Percentiles rank a stretch among this genome's conserved stretches.
Evolutionary conservation across 92 coral and sea anemone species (phyloP).

Genomic region (Porites lobata): DNA sequence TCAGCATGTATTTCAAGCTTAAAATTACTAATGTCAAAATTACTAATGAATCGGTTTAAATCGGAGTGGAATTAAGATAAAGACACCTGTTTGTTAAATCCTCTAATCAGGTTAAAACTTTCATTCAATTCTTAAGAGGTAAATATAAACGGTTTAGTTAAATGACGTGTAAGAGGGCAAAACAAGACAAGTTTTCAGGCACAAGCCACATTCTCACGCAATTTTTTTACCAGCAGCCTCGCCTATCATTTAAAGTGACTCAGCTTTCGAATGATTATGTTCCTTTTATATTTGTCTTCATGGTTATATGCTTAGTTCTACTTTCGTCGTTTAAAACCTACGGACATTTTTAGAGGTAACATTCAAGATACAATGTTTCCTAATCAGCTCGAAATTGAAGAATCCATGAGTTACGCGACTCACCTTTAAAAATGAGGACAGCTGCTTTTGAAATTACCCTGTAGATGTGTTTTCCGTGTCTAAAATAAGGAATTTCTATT

Average conservation of each 20-base stretch:
- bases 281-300: no score
- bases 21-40: constrained; percentile 14
- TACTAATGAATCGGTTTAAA: constrained; percentile 25
- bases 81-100: constrained; percentile 44
- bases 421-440: constrained; percentile 23
- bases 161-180: background rate
- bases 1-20: background rate
- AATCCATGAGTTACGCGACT: constrained; percentile 1
- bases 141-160: constrained; percentile 24
- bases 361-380: background rate
- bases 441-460: constrained; percentile 17
- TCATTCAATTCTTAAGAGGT: constrained; percentile 20
- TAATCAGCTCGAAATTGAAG: background rate
- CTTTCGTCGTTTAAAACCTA: background rate
- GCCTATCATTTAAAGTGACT: background rate
- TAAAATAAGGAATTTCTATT: constrained; percentile 6
- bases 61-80: constrained; percentile 35
- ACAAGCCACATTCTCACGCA: constrained; percentile 24
- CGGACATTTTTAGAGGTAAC: background rate
- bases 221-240: background rate
- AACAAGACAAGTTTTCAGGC: background rate
- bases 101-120: constrained; percentile 28
- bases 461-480: constrained; percentile 21
- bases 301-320: background rate
- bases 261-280: background rate